Base-by-base conservation (phyloP, 2,888 invertebrate species). In the Eugnorisma glareosa region DNA sequence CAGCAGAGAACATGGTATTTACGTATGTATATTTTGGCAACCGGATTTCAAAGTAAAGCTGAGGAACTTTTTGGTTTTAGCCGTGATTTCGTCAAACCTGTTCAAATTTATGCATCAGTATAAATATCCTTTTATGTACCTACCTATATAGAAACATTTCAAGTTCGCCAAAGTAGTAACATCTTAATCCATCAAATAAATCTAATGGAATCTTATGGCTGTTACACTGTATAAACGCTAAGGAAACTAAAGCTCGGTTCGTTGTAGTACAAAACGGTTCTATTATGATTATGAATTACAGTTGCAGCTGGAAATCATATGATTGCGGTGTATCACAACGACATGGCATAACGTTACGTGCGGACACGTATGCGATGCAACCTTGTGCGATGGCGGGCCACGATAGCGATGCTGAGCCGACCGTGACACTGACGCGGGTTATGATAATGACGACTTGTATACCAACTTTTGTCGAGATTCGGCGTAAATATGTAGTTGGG, bases 361-460 rank as follows among this genome's bases (percentile, higher is more conserved):
- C 89, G 90, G 92, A 91, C 93, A 94, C 93, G 94, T 92, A 93
- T 93, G 92, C 92, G 91, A 90, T 90, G 92, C 93, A 95, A 94
- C 96, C 95, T 96, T 96, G 96, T 89, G 89, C 91, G 94, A 93
- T 93, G 94, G 93, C 93, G 89, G 90, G 85, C 90, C 86, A 91
- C 90, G 93, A 93, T 94, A 93, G 93, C 92, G 93, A 92, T 92
- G 94, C 89, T 91, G 92, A 90, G 87, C 91, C 94, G 95, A 93
- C 96, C 96, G 93, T 96, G 96, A 96, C 96, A 95, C 93, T 96
- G 95, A 92, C 93, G 91, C 89, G 90, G 94, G 93, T 92, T 93
- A 94, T 92, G 92, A 93, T 95, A 94, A 94, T 94, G 92, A 93
- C 91, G 91, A 90, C 92, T 93, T 92, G 89, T 90, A 87, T 91